A percentile compares a stretch with the other conserved stretches of the same genome.
Evolutionary conservation across 2,888 invertebrate genomes (phyloP).

Genomic region (Philonicus albiceps): DNA sequence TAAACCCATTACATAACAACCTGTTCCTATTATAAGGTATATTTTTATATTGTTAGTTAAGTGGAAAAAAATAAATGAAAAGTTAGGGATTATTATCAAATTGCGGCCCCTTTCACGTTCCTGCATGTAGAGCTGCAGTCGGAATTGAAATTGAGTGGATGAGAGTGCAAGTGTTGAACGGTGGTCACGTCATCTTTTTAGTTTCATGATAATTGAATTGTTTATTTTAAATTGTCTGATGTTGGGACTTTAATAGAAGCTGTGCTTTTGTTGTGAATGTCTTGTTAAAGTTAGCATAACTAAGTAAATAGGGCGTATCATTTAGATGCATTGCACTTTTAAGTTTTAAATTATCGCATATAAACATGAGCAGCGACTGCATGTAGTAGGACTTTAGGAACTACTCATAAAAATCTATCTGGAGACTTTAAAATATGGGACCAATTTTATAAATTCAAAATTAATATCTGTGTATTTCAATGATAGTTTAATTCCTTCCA

Average conservation of each 20-base stretch:
- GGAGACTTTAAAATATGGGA: no score
- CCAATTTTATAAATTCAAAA: no score
- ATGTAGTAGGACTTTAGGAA: no score
- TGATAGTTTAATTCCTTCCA: no score
- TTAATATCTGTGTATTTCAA: no score
- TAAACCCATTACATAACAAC: background rate
- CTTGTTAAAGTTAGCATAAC: background rate
- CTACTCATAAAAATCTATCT: no score
- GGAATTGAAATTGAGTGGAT: background rate
- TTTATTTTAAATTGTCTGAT: background rate
- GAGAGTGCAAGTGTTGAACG: background rate
- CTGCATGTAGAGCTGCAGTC: no score
- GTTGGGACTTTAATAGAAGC: background rate
- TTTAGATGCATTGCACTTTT: background rate
- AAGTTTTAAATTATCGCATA: background rate
- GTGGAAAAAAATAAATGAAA: background rate
- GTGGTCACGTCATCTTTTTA: background rate
- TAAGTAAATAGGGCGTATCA: background rate
- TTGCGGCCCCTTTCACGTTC: background rate
- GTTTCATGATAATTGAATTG: background rate
- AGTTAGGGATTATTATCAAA: background rate
- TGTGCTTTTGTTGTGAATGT: background rate
- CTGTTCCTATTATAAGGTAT: background rate
- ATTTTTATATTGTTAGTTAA: background rate
- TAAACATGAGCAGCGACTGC: background rate